Evolutionary conservation across 2,888 invertebrate species (phyloP).

Genomic region (Andrena praecox): DNA sequence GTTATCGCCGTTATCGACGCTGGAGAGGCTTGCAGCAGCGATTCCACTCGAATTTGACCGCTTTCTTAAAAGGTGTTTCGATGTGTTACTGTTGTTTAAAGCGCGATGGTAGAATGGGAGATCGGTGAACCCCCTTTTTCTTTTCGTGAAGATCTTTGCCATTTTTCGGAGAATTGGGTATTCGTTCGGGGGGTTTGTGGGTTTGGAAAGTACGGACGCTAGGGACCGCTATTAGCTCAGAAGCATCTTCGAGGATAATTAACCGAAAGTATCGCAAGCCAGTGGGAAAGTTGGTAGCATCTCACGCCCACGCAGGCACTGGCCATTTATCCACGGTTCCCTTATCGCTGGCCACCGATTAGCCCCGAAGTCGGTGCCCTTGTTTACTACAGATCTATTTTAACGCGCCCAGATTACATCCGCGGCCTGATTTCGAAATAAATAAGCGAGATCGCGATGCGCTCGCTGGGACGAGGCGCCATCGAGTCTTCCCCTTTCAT

Average conservation of each 20-base stretch:
- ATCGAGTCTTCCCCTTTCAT: constrained; percentile 2
- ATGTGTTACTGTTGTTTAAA: too few relatives aligned
- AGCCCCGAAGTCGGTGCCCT: constrained; percentile 73
- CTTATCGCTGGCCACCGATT: constrained; percentile 74
- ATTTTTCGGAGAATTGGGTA: too few relatives aligned
- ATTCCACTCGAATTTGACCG: constrained; percentile 11
- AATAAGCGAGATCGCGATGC: constrained; percentile 74
- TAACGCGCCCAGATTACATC: constrained; percentile 66
- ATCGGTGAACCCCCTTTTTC: too few relatives aligned
- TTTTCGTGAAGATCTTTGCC: too few relatives aligned
- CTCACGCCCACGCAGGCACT: constrained; percentile 24
- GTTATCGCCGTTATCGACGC: constrained; percentile 12
- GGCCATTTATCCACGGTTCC: constrained; percentile 67
- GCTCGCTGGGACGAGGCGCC: constrained; percentile 12
- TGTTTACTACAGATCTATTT: constrained; percentile 79
- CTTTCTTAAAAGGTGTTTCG: too few relatives aligned
- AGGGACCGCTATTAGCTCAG: too few relatives aligned
- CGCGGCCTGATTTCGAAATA: constrained; percentile 74
- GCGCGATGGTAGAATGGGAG: too few relatives aligned
- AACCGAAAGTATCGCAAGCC: not conserved
- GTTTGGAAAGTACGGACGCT: too few relatives aligned
- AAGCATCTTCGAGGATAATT: not conserved
- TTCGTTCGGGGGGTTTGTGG: too few relatives aligned
- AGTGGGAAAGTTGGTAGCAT: not conserved
- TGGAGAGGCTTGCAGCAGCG: not conserved